These are phyloP conservation scores for Myripristis murdjan DNA, from an alignment of 2,797 vertebrate genomes.

Conservation along the genomic window DNA sequence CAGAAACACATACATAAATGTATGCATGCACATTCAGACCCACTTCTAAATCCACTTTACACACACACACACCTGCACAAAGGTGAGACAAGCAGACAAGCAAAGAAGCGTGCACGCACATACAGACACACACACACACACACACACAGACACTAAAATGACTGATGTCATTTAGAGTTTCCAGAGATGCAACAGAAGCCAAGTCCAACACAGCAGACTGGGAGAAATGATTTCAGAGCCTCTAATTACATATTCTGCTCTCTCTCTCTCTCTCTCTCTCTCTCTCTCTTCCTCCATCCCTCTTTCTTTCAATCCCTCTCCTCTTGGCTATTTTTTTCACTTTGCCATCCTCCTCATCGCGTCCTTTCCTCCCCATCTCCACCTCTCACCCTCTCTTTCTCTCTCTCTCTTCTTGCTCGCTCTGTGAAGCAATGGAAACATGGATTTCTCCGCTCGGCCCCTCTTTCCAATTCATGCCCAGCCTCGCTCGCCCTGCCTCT, in stretches of 20 bases:
- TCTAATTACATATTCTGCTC: constrained; percentile 77
- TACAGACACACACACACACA: constrained; percentile 1
- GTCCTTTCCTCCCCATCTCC: no score
- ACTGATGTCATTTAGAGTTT: constrained; percentile 71
- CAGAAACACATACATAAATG: background rate
- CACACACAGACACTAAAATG: constrained; percentile 4
- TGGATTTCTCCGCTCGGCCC: constrained; percentile 55
- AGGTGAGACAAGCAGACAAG: background rate
- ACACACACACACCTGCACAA: background rate
- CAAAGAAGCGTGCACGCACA: background rate
- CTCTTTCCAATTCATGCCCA: constrained; percentile 64
- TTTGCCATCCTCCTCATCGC: no score
- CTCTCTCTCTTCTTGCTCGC: constrained; percentile 27
- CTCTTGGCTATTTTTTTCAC: no score
- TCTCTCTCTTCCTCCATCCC: background rate
- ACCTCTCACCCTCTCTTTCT: constrained; percentile 2
- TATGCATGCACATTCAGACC: background rate
- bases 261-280: constrained; percentile 2
- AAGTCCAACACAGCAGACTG: constrained; percentile 62
- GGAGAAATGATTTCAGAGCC: constrained; percentile 75
- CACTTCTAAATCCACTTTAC: background rate
- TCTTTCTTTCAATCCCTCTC: no score
- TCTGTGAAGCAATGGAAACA: constrained; percentile 80
- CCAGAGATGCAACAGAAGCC: constrained; percentile 55
- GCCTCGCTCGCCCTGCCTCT: constrained; percentile 25